Conservation (phyloP, 1,140 invertebrate genomes). For the Drosophila grimshawi region DNA sequence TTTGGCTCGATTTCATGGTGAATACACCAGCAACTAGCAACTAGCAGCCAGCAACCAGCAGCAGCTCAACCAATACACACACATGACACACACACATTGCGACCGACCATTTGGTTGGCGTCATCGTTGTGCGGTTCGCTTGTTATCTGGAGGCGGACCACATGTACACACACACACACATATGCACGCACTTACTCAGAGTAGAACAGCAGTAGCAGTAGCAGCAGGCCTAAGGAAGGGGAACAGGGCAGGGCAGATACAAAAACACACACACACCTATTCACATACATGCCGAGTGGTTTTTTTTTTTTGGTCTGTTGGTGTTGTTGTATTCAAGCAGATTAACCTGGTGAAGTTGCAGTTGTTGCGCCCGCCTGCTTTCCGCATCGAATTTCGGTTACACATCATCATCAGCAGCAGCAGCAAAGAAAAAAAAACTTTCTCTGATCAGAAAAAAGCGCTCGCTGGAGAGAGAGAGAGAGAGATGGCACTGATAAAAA, state of each 20-base stretch:
- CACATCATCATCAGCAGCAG: slow-evolving; percentile 35
- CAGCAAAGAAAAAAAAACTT: slow-evolving; percentile 24
- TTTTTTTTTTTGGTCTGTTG: slow-evolving; percentile 43
- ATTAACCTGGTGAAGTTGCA: slow-evolving; percentile 61
- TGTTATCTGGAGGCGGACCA: slow-evolving; percentile 80
- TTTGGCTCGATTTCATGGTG: slow-evolving; percentile 82
- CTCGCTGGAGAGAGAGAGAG: neutral
- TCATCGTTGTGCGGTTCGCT: slow-evolving; percentile 74
- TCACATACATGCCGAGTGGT: slow-evolving; percentile 52
- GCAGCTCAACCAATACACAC: slow-evolving; percentile 41
- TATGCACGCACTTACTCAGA: slow-evolving; percentile 11
- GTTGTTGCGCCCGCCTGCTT: slow-evolving; percentile 36
- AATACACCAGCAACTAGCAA: slow-evolving; percentile 40
- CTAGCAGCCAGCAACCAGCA: neutral
- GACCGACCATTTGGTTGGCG: slow-evolving; percentile 71
- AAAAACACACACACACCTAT: slow-evolving; percentile 25
- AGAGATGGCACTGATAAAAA: slow-evolving; percentile 28
- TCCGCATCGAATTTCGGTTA: slow-evolving; percentile 48
- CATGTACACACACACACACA: slow-evolving; percentile 49
- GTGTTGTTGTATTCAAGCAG: slow-evolving; percentile 26
- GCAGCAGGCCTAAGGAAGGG: no score
- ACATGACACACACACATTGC: slow-evolving; percentile 30
- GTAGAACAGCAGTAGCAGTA: slow-evolving; percentile 5
- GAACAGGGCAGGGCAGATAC: slow-evolving; percentile 44
- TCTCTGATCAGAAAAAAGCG: slow-evolving; percentile 38